A percentile compares a stretch with the other conserved stretches of the same genome.
Conservation (phyloP, 35 echinoderm and acorn worm genomes). For the Strongylocentrotus purpuratus region DNA sequence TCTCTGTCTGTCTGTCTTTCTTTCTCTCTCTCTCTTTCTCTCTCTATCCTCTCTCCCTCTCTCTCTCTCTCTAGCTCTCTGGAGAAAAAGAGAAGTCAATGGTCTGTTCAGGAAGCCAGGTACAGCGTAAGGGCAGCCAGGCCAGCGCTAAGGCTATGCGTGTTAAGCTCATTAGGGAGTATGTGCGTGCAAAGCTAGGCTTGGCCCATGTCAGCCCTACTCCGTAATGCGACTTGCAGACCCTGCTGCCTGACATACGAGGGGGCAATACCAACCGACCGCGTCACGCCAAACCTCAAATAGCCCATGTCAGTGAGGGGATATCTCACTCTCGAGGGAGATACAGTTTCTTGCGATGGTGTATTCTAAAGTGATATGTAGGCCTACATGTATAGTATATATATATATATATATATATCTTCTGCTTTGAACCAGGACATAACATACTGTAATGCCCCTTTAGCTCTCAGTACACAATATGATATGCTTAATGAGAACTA, state of each 20-base stretch:
- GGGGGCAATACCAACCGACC: background rate
- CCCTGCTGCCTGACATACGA: background rate
- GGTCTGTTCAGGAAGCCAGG: conserved; percentile 32
- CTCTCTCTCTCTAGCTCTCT: background rate
- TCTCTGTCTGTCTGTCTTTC: background rate
- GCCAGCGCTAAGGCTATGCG: background rate
- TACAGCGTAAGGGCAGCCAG: background rate
- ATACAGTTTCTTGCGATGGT: background rate
- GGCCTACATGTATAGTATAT: too few species aligned
- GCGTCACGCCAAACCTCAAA: background rate
- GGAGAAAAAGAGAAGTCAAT: background rate
- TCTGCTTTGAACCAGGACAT: too few species aligned
- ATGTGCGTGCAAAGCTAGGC: conserved; percentile 35
- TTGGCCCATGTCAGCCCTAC: conserved; percentile 3
- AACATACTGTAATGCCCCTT: too few species aligned
- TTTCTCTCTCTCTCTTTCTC: background rate
- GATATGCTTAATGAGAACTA: too few species aligned
- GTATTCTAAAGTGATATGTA: too few species aligned
- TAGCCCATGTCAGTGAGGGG: background rate
- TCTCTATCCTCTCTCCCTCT: background rate
- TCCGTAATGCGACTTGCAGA: conserved; percentile 17
- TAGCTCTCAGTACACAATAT: too few species aligned
- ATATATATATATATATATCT: too few species aligned
- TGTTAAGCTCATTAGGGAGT: conserved; percentile 29
- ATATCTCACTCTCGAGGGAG: background rate